Evolutionary conservation across 2,797 vertebrate species (phyloP).

Genomic region (Hemitrygon akajei): DNA sequence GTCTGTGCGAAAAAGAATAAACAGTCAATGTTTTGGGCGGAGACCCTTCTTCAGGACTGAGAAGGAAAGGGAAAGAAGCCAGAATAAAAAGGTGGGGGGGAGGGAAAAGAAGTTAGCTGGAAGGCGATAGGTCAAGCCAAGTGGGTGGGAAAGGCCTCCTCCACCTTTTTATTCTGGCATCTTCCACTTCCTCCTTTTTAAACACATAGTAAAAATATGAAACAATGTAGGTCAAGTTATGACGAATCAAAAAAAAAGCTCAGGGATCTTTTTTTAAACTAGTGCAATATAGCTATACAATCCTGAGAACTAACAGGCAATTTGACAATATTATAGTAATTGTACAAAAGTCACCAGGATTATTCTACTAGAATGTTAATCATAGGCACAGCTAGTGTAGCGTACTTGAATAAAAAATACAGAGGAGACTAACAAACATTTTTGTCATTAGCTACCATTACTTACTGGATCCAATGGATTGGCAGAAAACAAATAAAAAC

Average conservation of each 20-base stretch:
- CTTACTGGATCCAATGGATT: conserved; percentile 83
- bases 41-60: too few relatives aligned
- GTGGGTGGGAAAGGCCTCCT: too few relatives aligned
- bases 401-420: not conserved
- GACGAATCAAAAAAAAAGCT: not conserved
- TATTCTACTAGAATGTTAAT: not conserved
- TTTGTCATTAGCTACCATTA: conserved; percentile 41
- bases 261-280: not conserved
- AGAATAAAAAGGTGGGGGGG: too few relatives aligned
- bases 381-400: not conserved
- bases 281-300: not conserved
- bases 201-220: not conserved
- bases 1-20: too few relatives aligned
- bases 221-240: not conserved
- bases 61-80: too few relatives aligned
- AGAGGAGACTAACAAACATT: not conserved
- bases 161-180: too few relatives aligned
- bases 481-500: conserved; percentile 91
- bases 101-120: too few relatives aligned
- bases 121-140: too few relatives aligned
- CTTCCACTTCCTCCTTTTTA: too few relatives aligned
- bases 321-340: not conserved
- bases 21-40: too few relatives aligned
- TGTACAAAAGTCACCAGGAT: not conserved
- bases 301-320: not conserved